Evolutionary conservation across 1,140 invertebrate genomes (phyloP).

Genomic region (Drosophila malerkotliana): DNA sequence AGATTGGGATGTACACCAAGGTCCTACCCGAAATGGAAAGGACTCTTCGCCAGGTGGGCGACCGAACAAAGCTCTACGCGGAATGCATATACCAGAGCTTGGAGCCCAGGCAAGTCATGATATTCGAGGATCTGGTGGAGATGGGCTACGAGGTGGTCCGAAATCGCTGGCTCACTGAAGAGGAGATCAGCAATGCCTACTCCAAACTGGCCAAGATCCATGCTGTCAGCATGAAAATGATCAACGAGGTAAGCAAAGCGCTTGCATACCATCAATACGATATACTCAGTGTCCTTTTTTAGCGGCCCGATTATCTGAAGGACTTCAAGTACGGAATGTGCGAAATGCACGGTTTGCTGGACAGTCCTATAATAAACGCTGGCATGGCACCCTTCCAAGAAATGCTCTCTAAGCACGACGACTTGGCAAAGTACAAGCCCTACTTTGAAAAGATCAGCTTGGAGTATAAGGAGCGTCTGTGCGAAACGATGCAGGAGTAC

Average conservation of each 20-base stretch:
- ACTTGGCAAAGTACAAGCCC: constrained; percentile 49
- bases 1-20: constrained; percentile 62
- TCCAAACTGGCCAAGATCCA: constrained; percentile 61
- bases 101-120: constrained; percentile 41
- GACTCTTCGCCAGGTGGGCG: constrained; percentile 39
- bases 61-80: constrained; percentile 34
- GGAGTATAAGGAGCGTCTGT: constrained; percentile 6
- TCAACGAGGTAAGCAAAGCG: constrained; percentile 27
- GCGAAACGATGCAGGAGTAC: constrained; percentile 34
- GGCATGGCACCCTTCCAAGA: constrained; percentile 37
- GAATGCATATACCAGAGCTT: constrained; percentile 52
- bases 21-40: constrained; percentile 53
- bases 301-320: constrained; percentile 40
- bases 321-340: constrained; percentile 29
- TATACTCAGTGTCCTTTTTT: neutral
- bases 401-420: constrained; percentile 33
- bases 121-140: constrained; percentile 63
- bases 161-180: constrained; percentile 16
- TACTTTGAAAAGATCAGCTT: constrained; percentile 34
- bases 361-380: constrained; percentile 29
- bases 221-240: constrained; percentile 51
- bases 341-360: constrained; percentile 14
- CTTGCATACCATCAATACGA: neutral
- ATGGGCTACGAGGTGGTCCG: constrained; percentile 54
- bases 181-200: constrained; percentile 47